Percentiles rank a stretch among this genome's conserved stretches.
These are phyloP conservation scores for Pelmatolapia mariae DNA, from an alignment of 2,113 vertebrate species.

Conservation along the genomic window DNA sequence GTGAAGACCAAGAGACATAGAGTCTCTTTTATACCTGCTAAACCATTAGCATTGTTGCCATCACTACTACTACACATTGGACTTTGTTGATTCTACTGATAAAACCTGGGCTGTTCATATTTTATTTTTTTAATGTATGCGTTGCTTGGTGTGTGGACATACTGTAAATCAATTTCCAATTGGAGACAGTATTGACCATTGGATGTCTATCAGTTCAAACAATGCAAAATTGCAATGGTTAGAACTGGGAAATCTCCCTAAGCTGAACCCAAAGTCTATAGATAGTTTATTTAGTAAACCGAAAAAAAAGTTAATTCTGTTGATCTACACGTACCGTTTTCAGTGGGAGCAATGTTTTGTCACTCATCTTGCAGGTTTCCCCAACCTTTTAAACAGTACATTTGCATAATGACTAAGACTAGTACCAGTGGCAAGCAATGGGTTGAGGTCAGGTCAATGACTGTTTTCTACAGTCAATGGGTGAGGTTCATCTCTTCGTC, in stretches of 20 bases:
- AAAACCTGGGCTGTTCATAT: too few relatives aligned
- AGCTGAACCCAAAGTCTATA: background rate
- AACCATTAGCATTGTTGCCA: background rate
- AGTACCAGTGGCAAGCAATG: background rate
- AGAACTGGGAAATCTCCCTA: background rate
- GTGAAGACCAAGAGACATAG: background rate
- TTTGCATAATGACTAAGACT: background rate
- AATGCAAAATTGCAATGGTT: background rate
- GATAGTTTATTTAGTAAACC: background rate
- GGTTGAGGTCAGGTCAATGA: background rate
- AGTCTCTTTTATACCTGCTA: background rate
- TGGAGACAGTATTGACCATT: background rate
- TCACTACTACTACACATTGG: background rate
- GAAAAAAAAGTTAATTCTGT: background rate
- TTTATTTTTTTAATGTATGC: too few relatives aligned
- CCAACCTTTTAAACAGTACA: background rate
- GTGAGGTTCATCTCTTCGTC: fast-evolving
- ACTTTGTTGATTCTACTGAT: too few relatives aligned
- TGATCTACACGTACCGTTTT: background rate
- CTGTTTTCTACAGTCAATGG: too few relatives aligned
- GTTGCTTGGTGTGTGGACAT: too few relatives aligned
- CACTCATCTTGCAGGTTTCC: background rate
- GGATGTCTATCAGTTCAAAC: background rate
- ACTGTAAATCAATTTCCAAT: background rate
- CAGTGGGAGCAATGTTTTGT: background rate